Percentiles rank a stretch among this genome's conserved stretches.
Evolutionary conservation across 2,797 vertebrate genomes (phyloP).

Genomic region (Cottoperca gobio): DNA sequence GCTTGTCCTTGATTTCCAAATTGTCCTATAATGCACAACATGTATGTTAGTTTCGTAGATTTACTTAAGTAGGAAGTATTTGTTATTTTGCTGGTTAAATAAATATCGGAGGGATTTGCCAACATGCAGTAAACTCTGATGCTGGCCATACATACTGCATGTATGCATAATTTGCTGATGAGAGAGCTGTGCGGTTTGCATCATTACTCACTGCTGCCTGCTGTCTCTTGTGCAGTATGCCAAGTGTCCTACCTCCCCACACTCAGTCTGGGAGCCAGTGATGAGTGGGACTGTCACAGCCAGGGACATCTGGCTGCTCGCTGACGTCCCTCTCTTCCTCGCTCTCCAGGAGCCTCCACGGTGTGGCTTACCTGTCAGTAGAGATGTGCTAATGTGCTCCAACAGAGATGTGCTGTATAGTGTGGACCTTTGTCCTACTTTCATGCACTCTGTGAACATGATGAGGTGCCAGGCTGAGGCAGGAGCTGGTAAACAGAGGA

Average conservation of each 20-base stretch:
- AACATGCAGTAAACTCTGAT: conserved; percentile 56
- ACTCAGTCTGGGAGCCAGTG: conserved; percentile 83
- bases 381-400: conserved; percentile 82
- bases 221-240: conserved; percentile 82
- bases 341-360: conserved; percentile 73
- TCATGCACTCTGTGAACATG: conserved; percentile 67
- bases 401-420: conserved; percentile 74
- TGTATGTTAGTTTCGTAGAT: conserved; percentile 26
- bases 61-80: conserved; percentile 20
- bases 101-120: conserved; percentile 46
- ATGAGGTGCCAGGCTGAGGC: conserved; percentile 64
- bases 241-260: conserved; percentile 84
- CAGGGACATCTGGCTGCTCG: conserved; percentile 83
- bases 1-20: conserved; percentile 57
- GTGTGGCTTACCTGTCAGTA: conserved; percentile 80
- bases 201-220: conserved; percentile 85
- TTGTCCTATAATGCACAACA: conserved; percentile 40
- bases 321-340: conserved; percentile 77
- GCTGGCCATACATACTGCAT: conserved; percentile 71
- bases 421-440: conserved; percentile 80
- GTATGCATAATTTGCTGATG: conserved; percentile 82
- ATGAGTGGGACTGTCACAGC: conserved; percentile 86
- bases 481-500: conserved; percentile 58
- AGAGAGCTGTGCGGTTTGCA: conserved; percentile 80
- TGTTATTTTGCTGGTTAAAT: conserved; percentile 39